Evolutionary conservation across 1,140 invertebrate genomes (phyloP).

Genomic region (Psilanteris sp.): DNA sequence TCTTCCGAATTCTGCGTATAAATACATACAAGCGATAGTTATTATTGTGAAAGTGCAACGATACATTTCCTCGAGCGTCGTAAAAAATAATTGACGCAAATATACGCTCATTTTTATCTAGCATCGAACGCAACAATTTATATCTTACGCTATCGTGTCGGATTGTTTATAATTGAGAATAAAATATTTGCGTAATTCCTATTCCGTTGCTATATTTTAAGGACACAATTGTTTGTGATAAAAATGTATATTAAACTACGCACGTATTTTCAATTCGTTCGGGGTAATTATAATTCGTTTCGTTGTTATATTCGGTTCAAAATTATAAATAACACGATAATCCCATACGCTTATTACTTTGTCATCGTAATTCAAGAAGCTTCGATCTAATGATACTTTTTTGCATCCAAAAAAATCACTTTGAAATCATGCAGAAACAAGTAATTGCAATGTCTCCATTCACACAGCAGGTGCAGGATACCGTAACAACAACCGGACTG

Average conservation of each 20-base stretch:
- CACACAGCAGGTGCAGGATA: conserved; percentile 42
- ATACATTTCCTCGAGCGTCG: conserved; percentile 13
- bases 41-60: conserved; percentile 37
- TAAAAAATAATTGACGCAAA: conserved; percentile 55
- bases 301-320: too few species aligned
- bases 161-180: conserved; percentile 40
- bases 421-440: too few species aligned
- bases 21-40: conserved; percentile 16
- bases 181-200: neutral
- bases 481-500: conserved; percentile 27
- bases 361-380: too few species aligned
- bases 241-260: too few species aligned
- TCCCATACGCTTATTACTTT: too few species aligned
- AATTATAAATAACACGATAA: too few species aligned
- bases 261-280: too few species aligned
- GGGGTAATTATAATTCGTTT: too few species aligned
- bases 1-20: conserved; percentile 31
- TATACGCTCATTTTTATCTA: conserved; percentile 43
- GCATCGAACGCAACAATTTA: conserved; percentile 30
- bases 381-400: too few species aligned
- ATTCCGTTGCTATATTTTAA: too few species aligned
- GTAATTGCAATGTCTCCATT: conserved; percentile 33
- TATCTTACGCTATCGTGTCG: conserved; percentile 2
- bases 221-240: too few species aligned
- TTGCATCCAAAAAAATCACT: too few species aligned